phyloP scores from a whole-genome alignment of 2,113 vertebrate species.

The Isichthys henryi region DNA sequence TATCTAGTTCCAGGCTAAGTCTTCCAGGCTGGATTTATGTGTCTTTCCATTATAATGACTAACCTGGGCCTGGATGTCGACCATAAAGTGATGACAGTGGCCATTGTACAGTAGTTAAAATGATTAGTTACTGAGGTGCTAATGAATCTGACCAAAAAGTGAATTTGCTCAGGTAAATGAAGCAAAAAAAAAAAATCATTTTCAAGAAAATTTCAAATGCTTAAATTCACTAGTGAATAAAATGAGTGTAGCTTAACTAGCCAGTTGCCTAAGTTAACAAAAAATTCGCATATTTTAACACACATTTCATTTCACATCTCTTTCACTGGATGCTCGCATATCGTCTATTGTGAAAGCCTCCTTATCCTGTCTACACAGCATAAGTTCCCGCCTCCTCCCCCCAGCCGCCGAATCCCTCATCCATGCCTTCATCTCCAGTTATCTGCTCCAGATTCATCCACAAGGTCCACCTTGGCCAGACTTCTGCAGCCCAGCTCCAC shows the following conservation, averaged over 20 bases:
- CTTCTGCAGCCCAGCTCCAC: neutral
- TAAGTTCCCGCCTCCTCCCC: neutral
- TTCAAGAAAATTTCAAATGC: neutral
- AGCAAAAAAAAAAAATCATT: too few species aligned
- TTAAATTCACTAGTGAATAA: neutral
- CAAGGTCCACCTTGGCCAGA: neutral
- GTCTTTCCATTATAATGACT: neutral
- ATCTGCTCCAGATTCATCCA: neutral
- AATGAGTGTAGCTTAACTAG: neutral
- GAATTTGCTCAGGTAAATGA: neutral
- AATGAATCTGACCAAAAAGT: neutral
- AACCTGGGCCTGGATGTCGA: neutral
- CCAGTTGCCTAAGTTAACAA: neutral
- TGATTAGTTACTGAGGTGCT: neutral
- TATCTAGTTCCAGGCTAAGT: neutral
- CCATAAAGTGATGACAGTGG: neutral
- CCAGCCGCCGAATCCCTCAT: neutral
- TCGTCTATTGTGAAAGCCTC: neutral
- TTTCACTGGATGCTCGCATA: neutral
- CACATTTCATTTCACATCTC: neutral
- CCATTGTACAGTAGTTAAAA: neutral
- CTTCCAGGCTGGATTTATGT: neutral
- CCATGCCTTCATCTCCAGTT: neutral
- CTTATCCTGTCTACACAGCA: neutral
- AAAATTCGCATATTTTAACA: neutral